Percentiles rank a stretch among this genome's conserved stretches.
These are phyloP conservation scores for Parauchenoglanis punctatus DNA, from an alignment of 2,797 vertebrate genomes.

Conservation along the genomic window DNA sequence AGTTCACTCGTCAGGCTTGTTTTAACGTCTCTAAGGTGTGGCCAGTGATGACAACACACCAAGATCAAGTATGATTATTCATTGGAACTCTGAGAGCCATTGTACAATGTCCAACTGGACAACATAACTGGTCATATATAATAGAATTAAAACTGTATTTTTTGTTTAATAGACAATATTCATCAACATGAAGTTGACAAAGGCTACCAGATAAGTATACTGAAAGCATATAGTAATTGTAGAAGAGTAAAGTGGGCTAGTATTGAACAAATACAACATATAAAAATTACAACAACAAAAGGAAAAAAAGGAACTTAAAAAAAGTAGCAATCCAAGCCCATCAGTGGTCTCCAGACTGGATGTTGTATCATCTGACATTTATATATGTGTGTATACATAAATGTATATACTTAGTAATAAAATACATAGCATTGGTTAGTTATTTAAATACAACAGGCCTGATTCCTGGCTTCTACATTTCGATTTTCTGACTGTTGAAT, in stretches of 20 bases:
- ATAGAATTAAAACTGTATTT: background rate
- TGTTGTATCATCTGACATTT: background rate
- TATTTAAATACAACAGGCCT: no score
- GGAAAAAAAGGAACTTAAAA: background rate
- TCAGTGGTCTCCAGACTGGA: no score
- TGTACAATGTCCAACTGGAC: background rate
- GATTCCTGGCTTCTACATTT: no score
- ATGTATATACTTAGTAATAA: background rate
- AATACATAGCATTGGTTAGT: no score
- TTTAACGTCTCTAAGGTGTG: background rate
- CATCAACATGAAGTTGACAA: background rate
- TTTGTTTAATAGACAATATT: background rate
- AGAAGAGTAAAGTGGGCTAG: background rate
- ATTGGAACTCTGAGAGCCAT: background rate
- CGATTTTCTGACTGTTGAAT: no score
- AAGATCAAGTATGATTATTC: background rate
- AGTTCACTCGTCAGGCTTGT: background rate
- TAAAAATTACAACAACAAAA: background rate
- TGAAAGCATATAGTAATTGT: background rate
- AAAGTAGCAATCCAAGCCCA: background rate
- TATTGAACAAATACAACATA: background rate
- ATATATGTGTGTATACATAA: no score
- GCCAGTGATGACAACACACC: background rate
- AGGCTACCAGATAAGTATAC: no score
- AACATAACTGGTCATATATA: background rate